Base-by-base conservation (phyloP, 2,888 invertebrate species). In the Cylloceria caligata region DNA sequence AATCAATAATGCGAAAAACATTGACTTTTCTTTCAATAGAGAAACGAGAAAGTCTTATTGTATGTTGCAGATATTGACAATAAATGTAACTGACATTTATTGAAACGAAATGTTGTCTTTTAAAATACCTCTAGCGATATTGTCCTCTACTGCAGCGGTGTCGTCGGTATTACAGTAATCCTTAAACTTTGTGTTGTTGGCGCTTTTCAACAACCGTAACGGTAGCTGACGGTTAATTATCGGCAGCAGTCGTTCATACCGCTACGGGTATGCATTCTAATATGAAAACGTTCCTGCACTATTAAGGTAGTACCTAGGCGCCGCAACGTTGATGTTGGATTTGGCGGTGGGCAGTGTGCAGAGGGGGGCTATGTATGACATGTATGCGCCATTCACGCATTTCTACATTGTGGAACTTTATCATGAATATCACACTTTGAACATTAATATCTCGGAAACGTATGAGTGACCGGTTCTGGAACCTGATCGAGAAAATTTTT, bases 71-170 rank as follows among this genome's bases (percentile, higher is more conserved):
- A 5, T 13, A 9, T 39, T 11, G 19, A 1, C 30, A 9, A 27
- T 16, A 16, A 36, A 5, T 57, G 24, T 19, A n/a, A 55, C 30
- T 57, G 71, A 45, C 55, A 42, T 39, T 57, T 71, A n/a, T 57
- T 16, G 3, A 11, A 57, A 24, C 21, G 39, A 27, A 42, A 69
- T 13, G 13, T 69, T 55, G 52, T 21, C 6, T 9, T 52, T 16
- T 0, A 11, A 24, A 68, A 21, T 52, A 13, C 16, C 19, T 57
- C 71, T 45, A 45, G 57, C 57, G 57, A 57, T 42, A 24, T 5
- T 71, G 71, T 16, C 42, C 19, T 71, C 57, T 57, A 42, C 71
- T 57, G 4, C 27, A 21, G 16, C 3, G 5, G 27, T 11, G 13
- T 4, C 13, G 71, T 57, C 57, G 71, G 19, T 55, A 52, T 42